Conservation (phyloP, 2,888 invertebrate genomes). For the Belgica antarctica region DNA sequence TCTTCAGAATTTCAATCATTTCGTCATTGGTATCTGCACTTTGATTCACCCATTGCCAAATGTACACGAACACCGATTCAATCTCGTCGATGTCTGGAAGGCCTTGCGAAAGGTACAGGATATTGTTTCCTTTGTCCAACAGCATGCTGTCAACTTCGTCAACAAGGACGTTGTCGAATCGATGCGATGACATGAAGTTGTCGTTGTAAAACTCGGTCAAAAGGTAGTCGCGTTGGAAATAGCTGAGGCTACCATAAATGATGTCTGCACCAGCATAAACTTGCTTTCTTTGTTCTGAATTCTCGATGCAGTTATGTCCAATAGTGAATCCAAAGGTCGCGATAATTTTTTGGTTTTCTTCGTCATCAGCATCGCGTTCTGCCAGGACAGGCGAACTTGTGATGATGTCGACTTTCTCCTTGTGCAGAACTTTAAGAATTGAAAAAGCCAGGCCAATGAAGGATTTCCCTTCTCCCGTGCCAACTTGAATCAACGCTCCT, state of each 20-base stretch:
- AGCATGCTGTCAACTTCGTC: conserved; percentile 56
- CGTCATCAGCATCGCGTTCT: conserved; percentile 10
- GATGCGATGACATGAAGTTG: conserved; percentile 48
- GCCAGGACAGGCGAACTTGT: no score
- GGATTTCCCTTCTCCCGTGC: no score
- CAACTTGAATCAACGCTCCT: no score
- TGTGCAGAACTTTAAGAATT: no score
- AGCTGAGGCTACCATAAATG: conserved; percentile 29
- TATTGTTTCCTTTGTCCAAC: conserved; percentile 53
- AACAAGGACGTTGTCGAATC: conserved; percentile 49
- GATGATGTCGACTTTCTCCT: no score
- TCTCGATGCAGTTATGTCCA: conserved; percentile 8
- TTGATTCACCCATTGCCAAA: conserved; percentile 47
- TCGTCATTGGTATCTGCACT: not conserved
- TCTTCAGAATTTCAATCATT: no score
- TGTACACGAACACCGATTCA: conserved; percentile 49
- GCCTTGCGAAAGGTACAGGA: conserved; percentile 51
- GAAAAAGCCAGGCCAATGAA: no score
- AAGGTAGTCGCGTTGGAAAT: conserved; percentile 45
- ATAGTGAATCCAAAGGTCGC: not conserved
- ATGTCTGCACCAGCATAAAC: conserved; percentile 11
- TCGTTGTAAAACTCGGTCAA: conserved; percentile 49
- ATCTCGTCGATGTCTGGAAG: conserved; percentile 51
- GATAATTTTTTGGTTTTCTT: not conserved
- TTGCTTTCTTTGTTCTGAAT: not conserved